Percentiles rank a stretch among this genome's conserved stretches.
phyloP scores from a whole-genome alignment of 2,113 vertebrate species.

The Marmota monax region DNA sequence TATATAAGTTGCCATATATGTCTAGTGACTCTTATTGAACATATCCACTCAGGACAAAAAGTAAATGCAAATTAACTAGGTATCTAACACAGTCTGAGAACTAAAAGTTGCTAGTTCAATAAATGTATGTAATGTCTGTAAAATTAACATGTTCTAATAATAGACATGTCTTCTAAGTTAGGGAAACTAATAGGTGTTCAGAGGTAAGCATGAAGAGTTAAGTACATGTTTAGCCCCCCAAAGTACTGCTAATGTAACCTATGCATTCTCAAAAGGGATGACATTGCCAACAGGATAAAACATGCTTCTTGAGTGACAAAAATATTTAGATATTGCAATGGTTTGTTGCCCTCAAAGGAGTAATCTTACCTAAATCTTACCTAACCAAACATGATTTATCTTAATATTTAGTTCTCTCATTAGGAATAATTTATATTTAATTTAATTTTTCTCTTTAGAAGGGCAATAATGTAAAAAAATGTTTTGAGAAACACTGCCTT shows the following conservation, averaged over 20 bases:
- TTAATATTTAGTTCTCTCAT: background rate
- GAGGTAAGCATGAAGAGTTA: background rate
- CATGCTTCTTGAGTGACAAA: background rate
- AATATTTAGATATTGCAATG: background rate
- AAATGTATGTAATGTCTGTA: background rate
- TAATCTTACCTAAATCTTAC: background rate
- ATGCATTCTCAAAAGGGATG: background rate
- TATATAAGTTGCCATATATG: background rate
- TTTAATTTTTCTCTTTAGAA: background rate
- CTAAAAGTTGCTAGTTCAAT: background rate
- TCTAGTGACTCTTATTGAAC: background rate
- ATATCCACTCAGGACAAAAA: accelerated
- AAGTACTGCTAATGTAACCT: background rate
- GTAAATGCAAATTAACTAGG: background rate
- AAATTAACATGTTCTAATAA: background rate
- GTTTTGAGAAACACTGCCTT: background rate
- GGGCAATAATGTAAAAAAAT: too few relatives aligned
- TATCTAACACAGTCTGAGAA: background rate
- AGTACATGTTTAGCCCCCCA: background rate
- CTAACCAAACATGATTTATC: background rate
- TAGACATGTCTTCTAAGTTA: background rate
- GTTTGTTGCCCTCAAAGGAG: background rate
- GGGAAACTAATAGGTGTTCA: background rate
- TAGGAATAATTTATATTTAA: background rate
- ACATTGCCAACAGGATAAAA: background rate